phyloP scores from a whole-genome alignment of 1,140 invertebrate species.

The Caenorhabditis briggsae region DNA sequence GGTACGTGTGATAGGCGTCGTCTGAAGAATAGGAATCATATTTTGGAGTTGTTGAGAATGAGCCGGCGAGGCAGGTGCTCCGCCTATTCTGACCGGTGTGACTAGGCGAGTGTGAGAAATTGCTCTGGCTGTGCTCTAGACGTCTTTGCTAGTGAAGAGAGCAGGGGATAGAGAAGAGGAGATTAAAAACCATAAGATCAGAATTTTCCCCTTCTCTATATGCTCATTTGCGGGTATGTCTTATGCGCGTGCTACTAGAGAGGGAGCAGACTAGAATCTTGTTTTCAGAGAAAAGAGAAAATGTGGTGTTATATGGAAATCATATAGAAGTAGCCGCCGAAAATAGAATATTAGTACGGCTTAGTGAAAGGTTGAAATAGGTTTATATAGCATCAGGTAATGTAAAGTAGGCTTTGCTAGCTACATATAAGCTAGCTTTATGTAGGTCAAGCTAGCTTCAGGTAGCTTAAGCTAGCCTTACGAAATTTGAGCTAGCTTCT shows the following conservation, averaged over 20 bases:
- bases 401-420: too few relatives aligned
- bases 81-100: constrained; percentile 1
- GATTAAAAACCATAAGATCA: constrained; percentile 53
- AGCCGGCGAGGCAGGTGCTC: background rate
- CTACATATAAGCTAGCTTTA: too few relatives aligned
- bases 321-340: too few relatives aligned
- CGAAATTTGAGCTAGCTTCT: too few relatives aligned
- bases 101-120: background rate
- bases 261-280: constrained; percentile 23
- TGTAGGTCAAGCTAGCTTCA: too few relatives aligned
- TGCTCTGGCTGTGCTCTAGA: too few relatives aligned
- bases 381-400: too few relatives aligned
- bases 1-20: constrained; percentile 23
- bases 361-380: too few relatives aligned
- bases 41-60: background rate
- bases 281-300: background rate
- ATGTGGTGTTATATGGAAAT: too few relatives aligned
- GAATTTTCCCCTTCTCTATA: background rate
- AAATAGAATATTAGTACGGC: too few relatives aligned
- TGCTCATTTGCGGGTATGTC: background rate
- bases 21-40: constrained; percentile 4
- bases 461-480: too few relatives aligned
- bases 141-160: too few relatives aligned
- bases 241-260: background rate
- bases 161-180: background rate